Base-by-base conservation (phyloP, 2,797 vertebrate genomes). In the Allenopithecus nigroviridis region DNA sequence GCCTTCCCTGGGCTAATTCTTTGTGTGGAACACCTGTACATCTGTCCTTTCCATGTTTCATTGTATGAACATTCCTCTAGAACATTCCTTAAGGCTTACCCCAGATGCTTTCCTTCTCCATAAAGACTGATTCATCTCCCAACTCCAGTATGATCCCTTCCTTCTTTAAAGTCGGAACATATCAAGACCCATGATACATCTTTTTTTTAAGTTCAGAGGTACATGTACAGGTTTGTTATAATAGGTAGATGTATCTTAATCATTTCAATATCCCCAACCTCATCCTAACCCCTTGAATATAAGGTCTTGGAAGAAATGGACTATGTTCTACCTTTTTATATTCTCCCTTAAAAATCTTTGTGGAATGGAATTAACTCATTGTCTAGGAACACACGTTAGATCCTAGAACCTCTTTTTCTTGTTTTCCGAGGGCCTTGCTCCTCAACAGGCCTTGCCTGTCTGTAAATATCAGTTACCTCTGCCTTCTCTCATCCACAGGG, bases 311-410 rank as follows among this genome's bases (percentile, higher is more conserved):
- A n/a, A 28, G 30, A 26, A 46, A 39, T 41, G 36, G 64, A 28
- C 28, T 41, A 1, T 39, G 5, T 81, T 80, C 53, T 81, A 24
- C 28, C 24, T 84, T 4, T 50, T 48, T 85, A 30, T 55, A 33
- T 75, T 1, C 33, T 84, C 61, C 50, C 85, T 87, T 87, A 80
- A n/a, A 80, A 48, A 30, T 53, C 78, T 93, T 84, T 80, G 28
- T 48, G 39, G 13, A 93, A 30, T 88, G 24, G 86, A 13, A 14
- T 91, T 57, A 24, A 93, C n/a, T 83, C 2, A 61, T n/a, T 46
- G 33, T 28, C 57, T 59, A 30, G 39, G 75, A 88, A 76, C 41
- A 55, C 16, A 39, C 55, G 91, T 85, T 70, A 81, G 53, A 80
- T 41, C 33, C 30, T 11, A 87, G 57, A 50, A 64, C 43, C 26